These are phyloP conservation scores for Bradypodion ventrale DNA, from an alignment of 2,797 vertebrate species.

Conservation along the genomic window DNA sequence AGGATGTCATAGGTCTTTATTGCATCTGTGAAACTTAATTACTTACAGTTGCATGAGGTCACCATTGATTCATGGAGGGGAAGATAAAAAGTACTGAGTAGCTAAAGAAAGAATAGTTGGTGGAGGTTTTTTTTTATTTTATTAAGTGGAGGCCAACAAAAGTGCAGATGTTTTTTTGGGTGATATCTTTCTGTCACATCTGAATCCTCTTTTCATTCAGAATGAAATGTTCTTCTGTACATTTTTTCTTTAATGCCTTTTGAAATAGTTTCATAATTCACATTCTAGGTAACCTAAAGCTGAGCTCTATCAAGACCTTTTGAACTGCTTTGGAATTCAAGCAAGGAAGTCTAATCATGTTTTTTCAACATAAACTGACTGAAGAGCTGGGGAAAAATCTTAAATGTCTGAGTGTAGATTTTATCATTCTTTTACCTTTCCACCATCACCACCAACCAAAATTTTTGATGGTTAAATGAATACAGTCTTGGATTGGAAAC, in stretches of 20 bases:
- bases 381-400: background rate
- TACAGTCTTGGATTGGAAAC: background rate
- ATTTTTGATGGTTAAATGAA: background rate
- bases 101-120: slow-evolving; percentile 58
- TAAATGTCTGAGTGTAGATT: background rate
- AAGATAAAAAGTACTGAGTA: slow-evolving; percentile 32
- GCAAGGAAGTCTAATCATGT: background rate
- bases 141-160: slow-evolving; percentile 43
- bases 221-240: slow-evolving; percentile 51
- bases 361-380: slow-evolving; percentile 1
- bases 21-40: slow-evolving; percentile 62
- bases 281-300: background rate
- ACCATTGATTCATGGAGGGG: slow-evolving; percentile 47
- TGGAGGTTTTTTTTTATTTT: slow-evolving; percentile 41
- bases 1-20: slow-evolving; percentile 50
- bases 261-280: slow-evolving; percentile 34
- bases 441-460: background rate
- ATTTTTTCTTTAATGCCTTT: slow-evolving; percentile 33
- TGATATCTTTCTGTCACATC: slow-evolving; percentile 40
- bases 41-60: slow-evolving; percentile 43
- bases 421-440: background rate
- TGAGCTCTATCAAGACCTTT: background rate
- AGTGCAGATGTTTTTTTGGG: slow-evolving; percentile 47
- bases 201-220: slow-evolving; percentile 37
- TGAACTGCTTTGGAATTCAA: slow-evolving; percentile 21